Base-by-base conservation (phyloP, 2,113 vertebrate species). In the Tangachromis dhanisi region DNA sequence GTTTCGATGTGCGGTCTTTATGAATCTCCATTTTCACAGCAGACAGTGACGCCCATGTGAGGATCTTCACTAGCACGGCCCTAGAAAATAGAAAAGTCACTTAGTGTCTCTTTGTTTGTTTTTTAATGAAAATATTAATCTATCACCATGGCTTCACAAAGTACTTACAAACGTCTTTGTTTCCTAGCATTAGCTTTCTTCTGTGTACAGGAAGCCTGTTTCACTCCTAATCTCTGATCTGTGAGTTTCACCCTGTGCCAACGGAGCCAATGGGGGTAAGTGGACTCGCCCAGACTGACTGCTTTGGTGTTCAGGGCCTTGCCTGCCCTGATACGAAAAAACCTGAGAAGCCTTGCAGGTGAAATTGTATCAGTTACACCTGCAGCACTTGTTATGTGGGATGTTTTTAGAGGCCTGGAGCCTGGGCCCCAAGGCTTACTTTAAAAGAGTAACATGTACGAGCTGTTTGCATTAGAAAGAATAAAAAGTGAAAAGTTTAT, bases 391-490 rank as follows among this genome's bases (percentile, higher is more conserved):
- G 31, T n/a, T 66, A 38, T 38, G 0, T 66, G 59, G 31, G 31
- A 63, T 63, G 59, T 3, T 63, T 63, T 35, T 63, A 63, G 59
- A 63, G 6, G 59, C 59, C 31, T 63, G 59, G 29, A 10, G 16
- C 57, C 9, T 63, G 29, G 16, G 59, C 29, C 59, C 9, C 0
- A 0, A 35, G 31, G 1, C 5, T 63, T 33, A 63, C 29, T 63
- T 33, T 33, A 11, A 33, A 19, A 19, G 17, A 7, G 0, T 66
- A 66, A 35, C 61, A 35, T 66, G 31, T n/a, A 66, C 0, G 6
- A 66, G 31, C 61, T 66, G 61, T 66, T 66, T 66, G 61, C 17
- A n/a, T 35, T 66, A 66, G 17, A 66, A 66, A 2, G 6, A 66
- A 35, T 2, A 66, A 35, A 66, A 35, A 8, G 61, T 66, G 31